phyloP scores from a whole-genome alignment of 2,888 invertebrate species.

The Pyrocoelia pectoralis region DNA sequence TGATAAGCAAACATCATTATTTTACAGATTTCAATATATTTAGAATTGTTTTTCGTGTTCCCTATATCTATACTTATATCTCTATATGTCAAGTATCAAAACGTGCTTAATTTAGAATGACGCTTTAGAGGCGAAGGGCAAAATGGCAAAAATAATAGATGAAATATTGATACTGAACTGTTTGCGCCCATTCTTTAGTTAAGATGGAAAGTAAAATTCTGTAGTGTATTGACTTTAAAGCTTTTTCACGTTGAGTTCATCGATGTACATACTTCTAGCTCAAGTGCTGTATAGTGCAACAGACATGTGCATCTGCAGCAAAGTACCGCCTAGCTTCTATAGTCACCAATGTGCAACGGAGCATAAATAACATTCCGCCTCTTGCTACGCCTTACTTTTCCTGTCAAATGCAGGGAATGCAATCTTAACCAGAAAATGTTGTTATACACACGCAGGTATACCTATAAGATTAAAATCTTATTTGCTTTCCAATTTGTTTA shows the following conservation, averaged over 20 bases:
- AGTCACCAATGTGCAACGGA: slow-evolving; percentile 59
- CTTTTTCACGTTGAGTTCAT: not conserved
- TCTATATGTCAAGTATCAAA: not conserved
- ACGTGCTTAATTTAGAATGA: not conserved
- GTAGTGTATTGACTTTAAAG: not conserved
- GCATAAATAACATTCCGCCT: slow-evolving; percentile 60
- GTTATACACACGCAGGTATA: not conserved
- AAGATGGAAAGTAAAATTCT: not conserved
- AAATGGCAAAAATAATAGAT: not conserved
- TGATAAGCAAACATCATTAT: slow-evolving; percentile 43
- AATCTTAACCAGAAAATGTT: slow-evolving; percentile 14
- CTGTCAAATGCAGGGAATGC: slow-evolving; percentile 41
- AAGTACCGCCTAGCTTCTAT: slow-evolving; percentile 52
- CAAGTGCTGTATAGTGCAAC: slow-evolving; percentile 35
- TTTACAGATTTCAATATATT: slow-evolving; percentile 31
- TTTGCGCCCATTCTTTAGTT: not conserved
- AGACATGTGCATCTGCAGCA: slow-evolving; percentile 48
- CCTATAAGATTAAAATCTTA: slow-evolving; percentile 5
- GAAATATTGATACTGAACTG: too few species aligned
- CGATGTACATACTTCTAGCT: slow-evolving; percentile 6
- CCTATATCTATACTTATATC: not conserved
- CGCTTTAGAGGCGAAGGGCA: too few species aligned
- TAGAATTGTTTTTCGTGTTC: not conserved
- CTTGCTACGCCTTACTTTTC: slow-evolving; percentile 49
- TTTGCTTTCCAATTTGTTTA: not conserved